Evolutionary conservation across 2,888 invertebrate species (phyloP), one percentile per base, ranked within the genome.

Genomic region (Sthenelais limicola): DNA sequence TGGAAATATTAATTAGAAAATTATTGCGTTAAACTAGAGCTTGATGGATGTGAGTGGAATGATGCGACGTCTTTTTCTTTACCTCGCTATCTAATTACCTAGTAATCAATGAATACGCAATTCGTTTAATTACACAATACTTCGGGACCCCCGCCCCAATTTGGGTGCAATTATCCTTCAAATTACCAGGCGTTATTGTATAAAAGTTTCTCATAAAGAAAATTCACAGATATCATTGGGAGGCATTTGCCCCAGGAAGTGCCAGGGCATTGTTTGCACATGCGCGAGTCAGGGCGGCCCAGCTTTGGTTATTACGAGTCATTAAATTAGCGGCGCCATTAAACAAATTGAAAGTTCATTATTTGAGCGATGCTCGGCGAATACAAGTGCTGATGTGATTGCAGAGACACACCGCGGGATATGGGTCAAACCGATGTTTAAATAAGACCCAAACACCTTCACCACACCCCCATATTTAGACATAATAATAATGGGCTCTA

Each of bases 41-140:
- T 43, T 21, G 62, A 26, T 26, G 24, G 35, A 5, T 24, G 24
- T 43, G 21, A 43, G 38, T 24, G 62, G 62, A 26, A 43, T 62
- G 35, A 43, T 43, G 38, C 26, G n/a, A 3, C 38, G 24, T 9
- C 38, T 62, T 38, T 62, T 35, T 62, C 38, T 62, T 43, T 38
- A 38, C 62, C 43, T 21, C 43, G 62, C 62, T 62, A 62, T 62
- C 62, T 62, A 62, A 62, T 62, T 62, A 62, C 62, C 38, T 9
- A 35, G 62, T 62, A 62, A 62, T 62, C 62, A 62, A 62, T 62
- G 62, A 62, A 62, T 62, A 62, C 62, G 62, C 62, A 62, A 62
- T 62, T 62, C 62, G 62, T 62, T 62, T 62, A 62, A 62, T 62
- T 62, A 62, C 62, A 62, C 62, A 62, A 62, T 62, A 62, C 62